Percentiles rank a stretch among this genome's conserved stretches.
Conservation (phyloP, 2,113 vertebrate genomes). For the Halcyon malimbica region DNA sequence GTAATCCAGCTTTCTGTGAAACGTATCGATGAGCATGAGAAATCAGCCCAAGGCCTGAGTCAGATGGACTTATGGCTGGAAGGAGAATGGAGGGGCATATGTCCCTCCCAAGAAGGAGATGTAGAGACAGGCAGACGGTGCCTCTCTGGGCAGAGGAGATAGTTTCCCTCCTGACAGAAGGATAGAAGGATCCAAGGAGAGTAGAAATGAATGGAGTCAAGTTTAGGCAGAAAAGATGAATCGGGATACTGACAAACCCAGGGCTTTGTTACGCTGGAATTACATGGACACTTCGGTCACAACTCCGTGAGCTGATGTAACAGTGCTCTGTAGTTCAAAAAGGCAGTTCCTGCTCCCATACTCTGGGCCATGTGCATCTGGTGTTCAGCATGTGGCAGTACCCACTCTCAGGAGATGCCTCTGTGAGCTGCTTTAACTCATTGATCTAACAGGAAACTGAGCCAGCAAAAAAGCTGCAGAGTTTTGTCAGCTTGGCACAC, state of each 20-base stretch:
- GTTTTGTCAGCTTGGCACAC: neutral
- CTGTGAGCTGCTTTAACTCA: neutral
- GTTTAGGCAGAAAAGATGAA: neutral
- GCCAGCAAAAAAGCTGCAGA: neutral
- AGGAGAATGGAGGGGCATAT: neutral
- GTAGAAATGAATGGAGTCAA: neutral
- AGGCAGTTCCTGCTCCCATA: neutral
- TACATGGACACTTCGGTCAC: fast-evolving
- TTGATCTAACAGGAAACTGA: neutral
- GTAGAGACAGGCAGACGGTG: neutral
- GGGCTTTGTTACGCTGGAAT: neutral
- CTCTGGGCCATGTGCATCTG: neutral
- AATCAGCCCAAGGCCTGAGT: neutral
- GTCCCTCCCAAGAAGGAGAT: neutral
- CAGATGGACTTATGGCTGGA: neutral
- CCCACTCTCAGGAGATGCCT: neutral
- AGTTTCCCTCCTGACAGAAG: neutral
- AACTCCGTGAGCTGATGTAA: neutral
- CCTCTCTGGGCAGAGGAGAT: neutral
- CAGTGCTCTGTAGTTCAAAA: neutral
- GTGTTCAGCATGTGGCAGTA: neutral
- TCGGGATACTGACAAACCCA: neutral
- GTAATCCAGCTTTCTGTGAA: neutral
- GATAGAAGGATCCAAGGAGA: neutral
- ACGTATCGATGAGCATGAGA: neutral